Evolutionary conservation across 1,140 invertebrate species (phyloP), one percentile per base, ranked within the genome.

Genomic region (Asobara japonica): DNA sequence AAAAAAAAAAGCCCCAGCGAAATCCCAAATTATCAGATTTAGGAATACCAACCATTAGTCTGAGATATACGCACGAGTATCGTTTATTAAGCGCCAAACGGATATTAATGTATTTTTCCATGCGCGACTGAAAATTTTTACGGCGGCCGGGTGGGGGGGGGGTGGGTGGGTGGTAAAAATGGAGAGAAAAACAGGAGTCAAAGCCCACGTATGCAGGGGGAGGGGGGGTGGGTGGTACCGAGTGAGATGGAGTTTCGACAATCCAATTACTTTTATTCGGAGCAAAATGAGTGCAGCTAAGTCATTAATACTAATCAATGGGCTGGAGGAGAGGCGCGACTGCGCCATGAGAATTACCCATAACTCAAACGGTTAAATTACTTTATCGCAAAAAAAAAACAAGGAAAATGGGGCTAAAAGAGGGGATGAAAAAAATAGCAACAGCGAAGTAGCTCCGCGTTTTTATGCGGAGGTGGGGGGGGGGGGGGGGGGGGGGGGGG

Each of bases 251-350:
- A 82, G 82, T 79, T 80, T 80, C 78, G 83, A 78, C 83, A 86
- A 88, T 87, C 86, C 85, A 88, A 86, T 88, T 88, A 88, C 84
- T 87, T 88, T 88, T 87, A 88, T 88, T 88, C 85, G 86, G 84
- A n/a, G 85, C 81, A 80, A 88, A 88, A 88, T 88, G 86, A 87
- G 86, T 85, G 85, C 85, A 84, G 84, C 85, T 85, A 87, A 86
- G 86, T 87, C 86, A 87, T 87, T 88, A 88, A 88, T 87, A 87
- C 86, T 88, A 87, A 88, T 87, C 86, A 88, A 88, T 87, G 85
- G 82, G 22, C 25, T 18, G 51, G 51, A 56, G 51, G 72, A 71
- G 74, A 76, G 72, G 72, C 73, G 75, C 74, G 65, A 76, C 68
- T 73, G 69, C 67, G 76, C 79, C 72, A 77, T 75, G 81, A 79